Evolutionary conservation across 2,113 vertebrate genomes (phyloP), one percentile per base, ranked within the genome.

Genomic region (Percopsis transmontana): DNA sequence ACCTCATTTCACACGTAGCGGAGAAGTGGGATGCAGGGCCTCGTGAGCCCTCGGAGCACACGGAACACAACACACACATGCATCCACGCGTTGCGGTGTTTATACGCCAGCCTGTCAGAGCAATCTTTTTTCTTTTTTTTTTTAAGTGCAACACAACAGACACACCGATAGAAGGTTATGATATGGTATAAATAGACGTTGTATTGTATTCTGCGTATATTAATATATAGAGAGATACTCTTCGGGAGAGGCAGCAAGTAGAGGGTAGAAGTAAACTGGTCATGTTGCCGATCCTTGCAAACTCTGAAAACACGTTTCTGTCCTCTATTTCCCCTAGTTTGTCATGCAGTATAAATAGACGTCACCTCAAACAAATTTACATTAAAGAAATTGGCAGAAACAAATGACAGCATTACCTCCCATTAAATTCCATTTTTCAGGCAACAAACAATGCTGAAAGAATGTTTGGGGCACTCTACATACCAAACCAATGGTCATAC

Each of bases 321-420:
- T 83, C 78, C 71, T 77, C 78, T 78, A 74, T 58, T 83, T 69
- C 75, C 76, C 80, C 72, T 86, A 77, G 48, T 78, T 86, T 82
- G 72, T 90, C 91, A 93, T 91, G 90, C 90, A 91, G 83, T 91
- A 91, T 80, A 89, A 91, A 90, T 87, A 90, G 79, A 91, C 59
- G 57, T 88, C 77, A 82, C 79, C 82, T 88, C 82, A 85, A 87
- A 87, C 74, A 83, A 81, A 81, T 87, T 79, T 88, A 88, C 84
- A 86, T 84, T 85, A 91, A 91, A 84, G 23, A 85, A 85, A 66
- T 85, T 67, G 67, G 87, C 83, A 86, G 78, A 90, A 85, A 84
- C 21, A 78, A 78, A 77, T 75, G 69, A 76, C 85, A 88, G 84
- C 68, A 88, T 81, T 81, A 69, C 40, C 87, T 84, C 85, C 83